Evolutionary conservation across 2,113 vertebrate species (phyloP).

Genomic region (Geococcyx californianus): DNA sequence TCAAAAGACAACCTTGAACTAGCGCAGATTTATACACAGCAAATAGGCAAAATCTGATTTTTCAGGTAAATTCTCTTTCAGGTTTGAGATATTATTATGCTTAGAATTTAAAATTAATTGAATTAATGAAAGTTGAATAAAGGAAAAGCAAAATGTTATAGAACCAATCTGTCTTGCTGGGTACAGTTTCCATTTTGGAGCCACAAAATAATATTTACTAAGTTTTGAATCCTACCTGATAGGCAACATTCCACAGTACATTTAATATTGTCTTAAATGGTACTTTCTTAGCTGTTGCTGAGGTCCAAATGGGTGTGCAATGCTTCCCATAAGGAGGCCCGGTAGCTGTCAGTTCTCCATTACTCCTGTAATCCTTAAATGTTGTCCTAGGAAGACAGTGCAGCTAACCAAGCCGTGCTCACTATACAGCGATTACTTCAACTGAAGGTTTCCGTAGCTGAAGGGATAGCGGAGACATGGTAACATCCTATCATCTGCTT

Average conservation of each 20-base stretch:
- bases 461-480: neutral
- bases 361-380: neutral
- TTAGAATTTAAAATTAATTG: neutral
- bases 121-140: neutral
- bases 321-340: neutral
- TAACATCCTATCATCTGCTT: neutral
- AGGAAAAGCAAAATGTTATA: neutral
- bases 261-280: neutral
- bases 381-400: neutral
- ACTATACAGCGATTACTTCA: neutral
- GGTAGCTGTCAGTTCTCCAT: neutral
- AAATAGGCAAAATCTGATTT: neutral
- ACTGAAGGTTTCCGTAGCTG: neutral
- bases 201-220: neutral
- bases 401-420: neutral
- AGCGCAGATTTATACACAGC: neutral
- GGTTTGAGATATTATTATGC: neutral
- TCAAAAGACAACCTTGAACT: neutral
- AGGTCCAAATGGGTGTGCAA: neutral
- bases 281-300: neutral
- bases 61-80: neutral
- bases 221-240: neutral
- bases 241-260: neutral
- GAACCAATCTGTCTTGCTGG: neutral
- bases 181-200: neutral